Base-by-base conservation (phyloP, 2,797 vertebrate species). In the Mus caroli region DNA sequence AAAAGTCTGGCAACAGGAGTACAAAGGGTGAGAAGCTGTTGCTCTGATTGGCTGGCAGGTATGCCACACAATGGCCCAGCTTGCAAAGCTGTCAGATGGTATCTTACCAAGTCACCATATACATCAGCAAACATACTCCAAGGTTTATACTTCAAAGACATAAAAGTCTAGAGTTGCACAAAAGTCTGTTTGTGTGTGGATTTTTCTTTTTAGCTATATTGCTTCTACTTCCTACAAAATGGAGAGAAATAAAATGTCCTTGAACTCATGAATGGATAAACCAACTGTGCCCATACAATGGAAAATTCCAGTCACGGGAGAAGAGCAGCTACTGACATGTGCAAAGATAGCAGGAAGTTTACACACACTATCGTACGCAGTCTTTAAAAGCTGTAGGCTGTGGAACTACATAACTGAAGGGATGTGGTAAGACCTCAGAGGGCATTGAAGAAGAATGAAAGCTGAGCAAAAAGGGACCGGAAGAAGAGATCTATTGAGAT, bases 51-150 rank as follows among this genome's bases (percentile, higher is more conserved):
- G 11, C 43, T 71, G 22, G 34, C 22, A 4, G 14, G 46, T 52
- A 22, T 37, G 8, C 13, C 9, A n/a, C 71, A 37, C 0, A 6
- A 5, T 54, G 46, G 34, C 6, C 20, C 1, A 15, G 13, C 20
- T 2, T 71, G 7, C 46, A 69, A 24, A 54, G 34, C 46, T 71
- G 20, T 26, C 20, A 8, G 22, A 3, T 22, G 26, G 31, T 2
- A 3, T 12, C 31, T 26, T 15, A 37, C 46, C 24, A 37, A 37
- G 11, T 69, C 62, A 52, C 12, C 1, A 2, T 37, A 26, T 15
- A n/a, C 22, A 37, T 50, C 34, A 37, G 64, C 46, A 37, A 62
- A 62, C 24, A 62, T 5, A 62, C 26, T 28, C 52, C 13, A 14
- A n/a, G 43, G 13, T 43, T 31, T 43, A 24, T 15, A 82, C 56